phyloP scores from a whole-genome alignment of 2,113 vertebrate genomes.

The Dipodomys ordii region DNA sequence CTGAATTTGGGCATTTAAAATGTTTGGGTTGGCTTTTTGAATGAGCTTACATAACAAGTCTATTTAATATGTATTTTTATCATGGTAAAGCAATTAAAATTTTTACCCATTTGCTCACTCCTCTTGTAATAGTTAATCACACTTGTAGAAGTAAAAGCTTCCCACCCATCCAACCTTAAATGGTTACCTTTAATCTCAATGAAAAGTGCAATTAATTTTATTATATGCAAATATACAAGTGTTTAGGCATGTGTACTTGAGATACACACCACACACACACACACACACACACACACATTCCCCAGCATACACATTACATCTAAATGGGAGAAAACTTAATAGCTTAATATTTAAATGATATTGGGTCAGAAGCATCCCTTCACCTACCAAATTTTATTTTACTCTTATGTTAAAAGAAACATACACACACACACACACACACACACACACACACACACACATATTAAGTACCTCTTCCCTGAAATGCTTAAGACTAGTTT shows the following conservation, averaged over 20 bases:
- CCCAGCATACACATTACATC: background rate
- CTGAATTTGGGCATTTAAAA: constrained; percentile 35
- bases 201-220: constrained; percentile 7
- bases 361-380: background rate
- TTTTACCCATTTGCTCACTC: background rate
- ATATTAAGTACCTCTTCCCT: background rate
- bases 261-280: too few relatives aligned
- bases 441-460: background rate
- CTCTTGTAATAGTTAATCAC: background rate
- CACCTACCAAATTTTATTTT: constrained; percentile 6
- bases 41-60: background rate
- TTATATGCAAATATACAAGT: background rate
- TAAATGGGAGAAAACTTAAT: background rate
- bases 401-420: background rate
- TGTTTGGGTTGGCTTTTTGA: background rate
- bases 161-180: background rate
- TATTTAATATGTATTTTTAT: background rate
- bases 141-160: background rate
- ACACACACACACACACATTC: background rate
- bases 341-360: background rate
- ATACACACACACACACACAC: background rate
- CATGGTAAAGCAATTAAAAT: background rate
- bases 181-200: background rate
- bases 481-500: background rate
- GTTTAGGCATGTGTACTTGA: too few relatives aligned